Percentiles rank a stretch among this genome's conserved stretches.
Conservation (phyloP, 2,888 invertebrate species). For the Ditula angustiorana region DNA sequence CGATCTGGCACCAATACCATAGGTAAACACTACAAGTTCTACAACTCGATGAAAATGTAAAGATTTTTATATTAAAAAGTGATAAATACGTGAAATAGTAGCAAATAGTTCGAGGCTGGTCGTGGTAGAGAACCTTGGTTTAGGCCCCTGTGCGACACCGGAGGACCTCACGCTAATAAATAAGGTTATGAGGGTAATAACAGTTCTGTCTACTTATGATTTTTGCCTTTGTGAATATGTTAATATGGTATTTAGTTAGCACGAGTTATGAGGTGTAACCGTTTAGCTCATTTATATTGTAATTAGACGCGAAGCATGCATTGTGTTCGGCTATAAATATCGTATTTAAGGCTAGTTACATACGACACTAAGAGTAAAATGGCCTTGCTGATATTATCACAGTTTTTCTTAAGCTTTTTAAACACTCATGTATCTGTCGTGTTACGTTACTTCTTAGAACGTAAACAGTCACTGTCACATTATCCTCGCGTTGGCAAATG, state of each 20-base stretch:
- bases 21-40: no score
- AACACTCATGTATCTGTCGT: not conserved
- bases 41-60: no score
- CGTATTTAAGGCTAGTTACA: not conserved
- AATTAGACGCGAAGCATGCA: not conserved
- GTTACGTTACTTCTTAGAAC: not conserved
- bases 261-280: not conserved
- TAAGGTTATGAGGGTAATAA: not conserved
- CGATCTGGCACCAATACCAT: no score
- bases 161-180: not conserved
- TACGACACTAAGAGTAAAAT: not conserved
- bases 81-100: no score
- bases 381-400: not conserved
- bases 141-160: not conserved
- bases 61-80: no score
- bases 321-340: not conserved
- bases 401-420: not conserved
- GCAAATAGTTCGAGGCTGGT: no score
- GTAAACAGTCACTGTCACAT: not conserved
- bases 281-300: not conserved
- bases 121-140: not conserved
- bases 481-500: not conserved
- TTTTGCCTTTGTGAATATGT: not conserved
- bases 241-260: not conserved
- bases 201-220: not conserved